These are phyloP conservation scores for Stenolophus ochropezus DNA, from an alignment of 2,888 invertebrate genomes.

Conservation along the genomic window DNA sequence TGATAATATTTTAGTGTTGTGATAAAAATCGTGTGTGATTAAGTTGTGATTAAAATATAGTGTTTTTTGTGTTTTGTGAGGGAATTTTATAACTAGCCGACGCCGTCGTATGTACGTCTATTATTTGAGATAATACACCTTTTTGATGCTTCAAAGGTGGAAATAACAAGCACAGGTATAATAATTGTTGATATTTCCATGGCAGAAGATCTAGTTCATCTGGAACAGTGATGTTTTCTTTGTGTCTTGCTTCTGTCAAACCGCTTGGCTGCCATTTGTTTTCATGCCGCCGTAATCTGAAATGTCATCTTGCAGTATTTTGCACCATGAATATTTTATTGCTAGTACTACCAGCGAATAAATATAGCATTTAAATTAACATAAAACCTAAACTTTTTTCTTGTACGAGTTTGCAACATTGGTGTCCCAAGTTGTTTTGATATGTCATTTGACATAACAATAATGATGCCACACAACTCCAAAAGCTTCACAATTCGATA, in stretches of 20 bases:
- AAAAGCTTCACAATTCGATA: background rate
- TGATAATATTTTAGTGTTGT: slow-evolving; percentile 79
- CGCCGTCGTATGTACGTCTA: slow-evolving; percentile 77
- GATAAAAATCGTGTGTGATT: slow-evolving; percentile 72
- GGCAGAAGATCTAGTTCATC: slow-evolving; percentile 58
- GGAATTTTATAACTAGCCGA: slow-evolving; percentile 76
- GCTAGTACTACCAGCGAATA: background rate
- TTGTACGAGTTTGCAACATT: background rate
- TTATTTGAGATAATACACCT: slow-evolving; percentile 73
- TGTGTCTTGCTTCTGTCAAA: slow-evolving; percentile 76
- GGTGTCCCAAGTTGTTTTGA: slow-evolving; percentile 1
- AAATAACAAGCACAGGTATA: slow-evolving; percentile 70
- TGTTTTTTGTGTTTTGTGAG: slow-evolving; percentile 78
- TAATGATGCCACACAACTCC: background rate
- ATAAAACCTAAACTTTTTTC: background rate
- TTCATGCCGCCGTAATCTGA: slow-evolving; percentile 72
- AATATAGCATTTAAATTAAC: background rate
- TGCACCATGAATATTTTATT: slow-evolving; percentile 45
- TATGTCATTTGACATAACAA: slow-evolving; percentile 34
- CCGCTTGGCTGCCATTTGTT: slow-evolving; percentile 76
- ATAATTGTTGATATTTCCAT: slow-evolving; percentile 53
- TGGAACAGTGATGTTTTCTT: slow-evolving; percentile 71
- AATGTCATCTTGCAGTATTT: slow-evolving; percentile 69
- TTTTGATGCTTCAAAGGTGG: slow-evolving; percentile 69
- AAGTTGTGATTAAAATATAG: slow-evolving; percentile 75